These are phyloP conservation scores for Saturnia japonica DNA, from an alignment of 2,888 invertebrate species.

Conservation along the genomic window DNA sequence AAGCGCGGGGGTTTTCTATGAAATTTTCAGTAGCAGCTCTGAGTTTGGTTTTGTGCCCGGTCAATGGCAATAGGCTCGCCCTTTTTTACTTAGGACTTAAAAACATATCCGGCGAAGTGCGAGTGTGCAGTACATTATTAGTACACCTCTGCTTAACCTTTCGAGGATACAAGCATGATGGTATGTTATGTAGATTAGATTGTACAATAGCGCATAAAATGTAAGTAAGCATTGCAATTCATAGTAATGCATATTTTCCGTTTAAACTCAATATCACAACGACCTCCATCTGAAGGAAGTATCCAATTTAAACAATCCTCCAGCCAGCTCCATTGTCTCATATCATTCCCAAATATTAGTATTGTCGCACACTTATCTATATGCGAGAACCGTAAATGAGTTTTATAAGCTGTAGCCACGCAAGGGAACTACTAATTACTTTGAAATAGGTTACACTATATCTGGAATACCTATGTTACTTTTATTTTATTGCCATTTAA, in stretches of 20 bases:
- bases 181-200: too few species aligned
- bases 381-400: slow-evolving; percentile 21
- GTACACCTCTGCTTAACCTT: too few species aligned
- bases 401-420: slow-evolving; percentile 6
- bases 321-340: slow-evolving; percentile 48
- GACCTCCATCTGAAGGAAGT: slow-evolving; percentile 55
- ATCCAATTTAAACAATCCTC: slow-evolving; percentile 66
- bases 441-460: slow-evolving; percentile 6
- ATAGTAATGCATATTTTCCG: slow-evolving; percentile 13
- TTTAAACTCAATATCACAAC: slow-evolving; percentile 16
- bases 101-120: too few species aligned
- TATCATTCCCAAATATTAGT: slow-evolving; percentile 23
- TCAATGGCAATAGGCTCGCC: too few species aligned
- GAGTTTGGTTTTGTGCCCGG: too few species aligned
- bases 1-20: too few species aligned
- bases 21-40: too few species aligned
- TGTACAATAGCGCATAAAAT: not conserved
- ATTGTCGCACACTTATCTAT: slow-evolving; percentile 30
- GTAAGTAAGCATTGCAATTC: not conserved
- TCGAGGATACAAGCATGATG: too few species aligned
- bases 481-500: not conserved
- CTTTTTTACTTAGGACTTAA: too few species aligned
- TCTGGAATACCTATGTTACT: slow-evolving; percentile 8
- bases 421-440: slow-evolving; percentile 1
- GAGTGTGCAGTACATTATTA: too few species aligned